A percentile compares a stretch with the other conserved stretches of the same genome.
phyloP scores from a whole-genome alignment of 2,113 vertebrate species.

The Phasianus colchicus region DNA sequence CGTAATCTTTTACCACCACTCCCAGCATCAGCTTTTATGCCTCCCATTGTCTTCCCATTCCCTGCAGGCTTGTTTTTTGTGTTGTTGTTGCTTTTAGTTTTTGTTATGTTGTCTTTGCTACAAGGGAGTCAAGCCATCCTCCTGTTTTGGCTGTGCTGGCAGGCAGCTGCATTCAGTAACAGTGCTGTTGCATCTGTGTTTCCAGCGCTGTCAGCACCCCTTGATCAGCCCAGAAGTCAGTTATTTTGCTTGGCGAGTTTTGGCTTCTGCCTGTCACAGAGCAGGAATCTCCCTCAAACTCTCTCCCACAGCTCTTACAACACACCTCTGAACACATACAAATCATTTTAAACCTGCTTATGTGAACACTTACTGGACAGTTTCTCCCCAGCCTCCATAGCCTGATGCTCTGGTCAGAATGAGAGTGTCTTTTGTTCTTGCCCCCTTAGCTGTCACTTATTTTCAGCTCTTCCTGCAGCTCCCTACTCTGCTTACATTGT shows the following conservation, averaged over 20 bases:
- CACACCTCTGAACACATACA: background rate
- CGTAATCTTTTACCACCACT: background rate
- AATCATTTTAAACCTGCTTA: background rate
- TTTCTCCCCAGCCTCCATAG: background rate
- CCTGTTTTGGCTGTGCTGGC: background rate
- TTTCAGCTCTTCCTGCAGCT: background rate
- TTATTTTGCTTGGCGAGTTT: slow-evolving; percentile 1
- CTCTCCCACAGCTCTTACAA: background rate
- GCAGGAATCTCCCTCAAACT: background rate
- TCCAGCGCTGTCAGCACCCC: background rate
- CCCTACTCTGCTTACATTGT: background rate
- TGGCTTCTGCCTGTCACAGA: background rate
- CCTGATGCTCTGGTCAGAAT: background rate
- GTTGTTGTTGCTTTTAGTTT: background rate
- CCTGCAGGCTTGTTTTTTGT: background rate
- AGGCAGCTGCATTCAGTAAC: slow-evolving; percentile 1
- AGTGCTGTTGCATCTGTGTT: background rate
- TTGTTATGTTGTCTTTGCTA: background rate
- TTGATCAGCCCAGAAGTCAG: background rate
- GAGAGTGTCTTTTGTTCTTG: background rate
- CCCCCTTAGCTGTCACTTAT: background rate
- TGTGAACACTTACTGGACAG: background rate
- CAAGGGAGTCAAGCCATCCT: background rate
- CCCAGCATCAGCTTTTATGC: background rate
- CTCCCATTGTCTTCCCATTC: background rate